Evolutionary conservation across 2,797 vertebrate species (phyloP).

Genomic region (Smutsia gigantea): DNA sequence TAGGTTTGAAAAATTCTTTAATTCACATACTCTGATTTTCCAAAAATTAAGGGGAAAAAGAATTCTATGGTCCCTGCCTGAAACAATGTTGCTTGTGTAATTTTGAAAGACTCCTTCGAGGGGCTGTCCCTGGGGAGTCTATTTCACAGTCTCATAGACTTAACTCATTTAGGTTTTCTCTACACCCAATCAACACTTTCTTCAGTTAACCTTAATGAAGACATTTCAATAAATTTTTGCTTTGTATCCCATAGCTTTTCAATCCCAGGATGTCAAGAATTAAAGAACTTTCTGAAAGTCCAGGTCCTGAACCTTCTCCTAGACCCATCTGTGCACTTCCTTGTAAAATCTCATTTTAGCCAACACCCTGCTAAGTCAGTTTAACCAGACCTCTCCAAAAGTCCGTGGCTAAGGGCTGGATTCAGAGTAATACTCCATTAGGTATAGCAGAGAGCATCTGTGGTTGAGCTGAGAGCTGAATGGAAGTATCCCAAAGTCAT

Average conservation of each 20-base stretch:
- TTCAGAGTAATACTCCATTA: neutral
- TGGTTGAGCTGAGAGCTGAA: neutral
- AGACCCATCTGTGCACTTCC: neutral
- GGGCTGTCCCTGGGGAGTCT: neutral
- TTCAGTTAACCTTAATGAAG: slow-evolving; percentile 71
- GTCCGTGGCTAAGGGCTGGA: neutral
- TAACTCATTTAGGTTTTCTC: slow-evolving; percentile 64
- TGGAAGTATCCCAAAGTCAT: neutral
- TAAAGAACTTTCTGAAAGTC: slow-evolving; percentile 37
- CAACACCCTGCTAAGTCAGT: neutral
- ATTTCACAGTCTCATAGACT: slow-evolving; percentile 63
- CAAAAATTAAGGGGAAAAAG: neutral
- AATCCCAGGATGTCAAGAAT: slow-evolving; percentile 53
- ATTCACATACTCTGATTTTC: neutral
- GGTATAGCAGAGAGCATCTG: neutral
- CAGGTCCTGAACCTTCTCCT: neutral
- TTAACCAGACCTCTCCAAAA: neutral
- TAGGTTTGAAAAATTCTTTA: neutral
- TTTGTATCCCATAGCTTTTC: slow-evolving; percentile 35
- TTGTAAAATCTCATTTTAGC: neutral
- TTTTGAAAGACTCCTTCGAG: slow-evolving; percentile 54
- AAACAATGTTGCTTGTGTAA: slow-evolving; percentile 28
- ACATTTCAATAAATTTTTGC: slow-evolving; percentile 61
- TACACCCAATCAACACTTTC: slow-evolving; percentile 51
- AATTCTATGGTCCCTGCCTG: neutral